phyloP scores from a whole-genome alignment of 2,113 vertebrate genomes.

The Centropristis striata region DNA sequence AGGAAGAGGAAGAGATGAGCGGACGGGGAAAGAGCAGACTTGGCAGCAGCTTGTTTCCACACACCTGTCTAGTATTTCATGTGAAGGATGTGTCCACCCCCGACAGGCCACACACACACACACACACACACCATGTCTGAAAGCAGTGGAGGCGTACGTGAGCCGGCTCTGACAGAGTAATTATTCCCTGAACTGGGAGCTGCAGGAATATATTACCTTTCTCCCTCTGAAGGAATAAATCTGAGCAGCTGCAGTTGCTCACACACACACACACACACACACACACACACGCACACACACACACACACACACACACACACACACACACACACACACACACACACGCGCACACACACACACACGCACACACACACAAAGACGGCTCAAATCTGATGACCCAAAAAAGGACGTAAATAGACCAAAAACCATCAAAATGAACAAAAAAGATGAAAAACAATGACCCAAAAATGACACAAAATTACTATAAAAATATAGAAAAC shows the following conservation, averaged over 20 bases:
- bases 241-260: slow-evolving; percentile 19
- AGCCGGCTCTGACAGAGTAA: slow-evolving; percentile 34
- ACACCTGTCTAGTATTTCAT: slow-evolving; percentile 47
- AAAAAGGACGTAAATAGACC: too few relatives aligned
- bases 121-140: slow-evolving; percentile 1
- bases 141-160: slow-evolving; percentile 23
- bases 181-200: slow-evolving; percentile 48
- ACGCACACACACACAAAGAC: too few relatives aligned
- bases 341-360: too few relatives aligned
- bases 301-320: too few relatives aligned
- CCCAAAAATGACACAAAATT: too few relatives aligned
- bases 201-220: background rate
- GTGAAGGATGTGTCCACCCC: background rate
- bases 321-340: too few relatives aligned
- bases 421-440: too few relatives aligned
- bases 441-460: too few relatives aligned
- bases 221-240: background rate
- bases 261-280: too few relatives aligned
- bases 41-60: slow-evolving; percentile 5
- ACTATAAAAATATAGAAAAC: too few relatives aligned
- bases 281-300: too few relatives aligned
- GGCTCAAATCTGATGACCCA: too few relatives aligned
- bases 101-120: slow-evolving; percentile 21
- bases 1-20: slow-evolving; percentile 26
- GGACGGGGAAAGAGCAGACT: slow-evolving; percentile 24